phyloP scores from a whole-genome alignment of 2,113 vertebrate genomes.

The Centropristis striata region DNA sequence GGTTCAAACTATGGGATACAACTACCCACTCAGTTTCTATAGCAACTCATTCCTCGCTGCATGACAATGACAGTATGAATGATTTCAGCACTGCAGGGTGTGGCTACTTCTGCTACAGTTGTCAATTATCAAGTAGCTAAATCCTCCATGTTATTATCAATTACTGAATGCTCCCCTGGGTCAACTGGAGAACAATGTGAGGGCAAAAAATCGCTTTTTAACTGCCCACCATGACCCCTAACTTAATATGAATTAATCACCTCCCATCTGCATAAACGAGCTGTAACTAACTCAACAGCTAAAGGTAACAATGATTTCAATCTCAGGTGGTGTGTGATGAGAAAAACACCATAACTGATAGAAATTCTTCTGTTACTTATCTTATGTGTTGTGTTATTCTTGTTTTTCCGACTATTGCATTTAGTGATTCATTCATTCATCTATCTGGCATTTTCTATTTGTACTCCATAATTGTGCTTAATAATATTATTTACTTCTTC shows the following conservation, averaged over 20 bases:
- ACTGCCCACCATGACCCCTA: conserved; percentile 2
- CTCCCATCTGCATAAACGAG: not conserved
- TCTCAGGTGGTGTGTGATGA: not conserved
- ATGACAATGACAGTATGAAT: conserved; percentile 23
- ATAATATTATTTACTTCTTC: too few relatives aligned
- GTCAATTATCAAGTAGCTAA: conserved; percentile 23
- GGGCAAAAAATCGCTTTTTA: conserved; percentile 9
- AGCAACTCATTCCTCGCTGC: conserved; percentile 22
- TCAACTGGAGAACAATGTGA: not conserved
- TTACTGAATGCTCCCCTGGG: conserved; percentile 11
- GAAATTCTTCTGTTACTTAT: too few relatives aligned
- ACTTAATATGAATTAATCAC: conserved; percentile 45
- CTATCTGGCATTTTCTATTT: too few relatives aligned
- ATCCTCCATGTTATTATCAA: conserved; percentile 20
- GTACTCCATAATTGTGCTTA: too few relatives aligned
- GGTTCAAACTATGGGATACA: not conserved
- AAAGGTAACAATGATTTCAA: conserved; percentile 14
- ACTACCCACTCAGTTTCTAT: conserved; percentile 42
- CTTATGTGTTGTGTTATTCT: too few relatives aligned
- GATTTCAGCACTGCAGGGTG: conserved; percentile 16
- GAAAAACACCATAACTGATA: too few relatives aligned
- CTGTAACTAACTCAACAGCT: conserved; percentile 4
- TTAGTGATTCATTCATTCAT: too few relatives aligned
- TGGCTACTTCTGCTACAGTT: conserved; percentile 13
- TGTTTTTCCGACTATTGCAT: too few relatives aligned